A percentile compares a stretch with the other conserved stretches of the same genome.
phyloP scores from a whole-genome alignment of 2,113 vertebrate genomes.

The Malurus elegans region DNA sequence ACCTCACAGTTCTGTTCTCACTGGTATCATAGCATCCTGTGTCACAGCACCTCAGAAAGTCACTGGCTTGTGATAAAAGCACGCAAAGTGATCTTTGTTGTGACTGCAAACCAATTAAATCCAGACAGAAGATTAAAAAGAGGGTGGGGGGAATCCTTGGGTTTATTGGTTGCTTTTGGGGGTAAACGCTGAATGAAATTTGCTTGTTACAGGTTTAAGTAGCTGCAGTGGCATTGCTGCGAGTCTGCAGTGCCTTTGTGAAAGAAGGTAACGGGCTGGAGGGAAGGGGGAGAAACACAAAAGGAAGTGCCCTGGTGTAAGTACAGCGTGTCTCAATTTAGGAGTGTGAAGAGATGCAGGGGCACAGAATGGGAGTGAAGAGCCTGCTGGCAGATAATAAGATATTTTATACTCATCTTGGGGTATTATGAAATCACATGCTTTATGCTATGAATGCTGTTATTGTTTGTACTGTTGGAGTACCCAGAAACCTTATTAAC shows the following conservation, averaged over 20 bases:
- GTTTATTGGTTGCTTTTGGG: background rate
- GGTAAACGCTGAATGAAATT: background rate
- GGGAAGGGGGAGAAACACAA: background rate
- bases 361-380: background rate
- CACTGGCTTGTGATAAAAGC: background rate
- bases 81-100: background rate
- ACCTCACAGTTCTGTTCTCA: background rate
- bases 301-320: background rate
- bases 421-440: accelerated
- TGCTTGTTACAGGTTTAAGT: background rate
- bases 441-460: background rate
- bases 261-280: background rate
- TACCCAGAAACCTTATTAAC: background rate
- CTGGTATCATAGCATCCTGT: background rate
- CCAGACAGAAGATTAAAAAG: background rate
- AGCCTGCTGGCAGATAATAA: background rate
- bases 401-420: background rate
- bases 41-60: background rate
- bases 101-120: background rate
- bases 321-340: background rate
- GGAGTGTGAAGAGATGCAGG: background rate
- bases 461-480: background rate
- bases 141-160: background rate
- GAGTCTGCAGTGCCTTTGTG: background rate
- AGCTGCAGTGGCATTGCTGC: background rate